These are phyloP conservation scores for Argyrosomus regius DNA, from an alignment of 2,797 vertebrate species.

Conservation along the genomic window DNA sequence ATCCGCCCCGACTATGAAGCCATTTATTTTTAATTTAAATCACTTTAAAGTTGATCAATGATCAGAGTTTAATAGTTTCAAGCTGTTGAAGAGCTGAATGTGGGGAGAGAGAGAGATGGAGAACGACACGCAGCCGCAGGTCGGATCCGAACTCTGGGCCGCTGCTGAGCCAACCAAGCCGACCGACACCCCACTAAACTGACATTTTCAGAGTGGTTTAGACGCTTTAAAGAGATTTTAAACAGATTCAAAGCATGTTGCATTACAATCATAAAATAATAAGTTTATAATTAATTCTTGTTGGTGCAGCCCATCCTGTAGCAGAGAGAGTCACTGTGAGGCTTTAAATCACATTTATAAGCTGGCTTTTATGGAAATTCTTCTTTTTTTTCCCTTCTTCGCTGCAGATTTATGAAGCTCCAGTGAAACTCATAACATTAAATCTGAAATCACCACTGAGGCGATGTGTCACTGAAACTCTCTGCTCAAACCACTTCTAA, in stretches of 20 bases:
- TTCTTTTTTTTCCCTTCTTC: not conserved
- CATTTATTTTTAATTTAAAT: not conserved
- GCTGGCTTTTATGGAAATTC: slow-evolving; percentile 15
- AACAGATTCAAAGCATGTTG: not conserved
- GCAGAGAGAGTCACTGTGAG: not conserved
- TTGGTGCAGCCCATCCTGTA: not conserved
- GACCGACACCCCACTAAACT: not conserved
- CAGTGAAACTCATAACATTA: slow-evolving; percentile 4
- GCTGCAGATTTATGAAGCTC: slow-evolving; percentile 18
- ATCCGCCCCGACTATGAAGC: not conserved
- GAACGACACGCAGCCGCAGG: too few relatives aligned
- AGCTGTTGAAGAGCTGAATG: too few relatives aligned
- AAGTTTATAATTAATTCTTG: not conserved
- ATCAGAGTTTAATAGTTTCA: not conserved
- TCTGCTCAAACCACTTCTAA: not conserved
- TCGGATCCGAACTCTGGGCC: too few relatives aligned
- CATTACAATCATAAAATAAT: not conserved
- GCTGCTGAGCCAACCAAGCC: too few relatives aligned
- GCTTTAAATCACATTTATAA: slow-evolving; percentile 18
- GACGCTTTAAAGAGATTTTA: not conserved
- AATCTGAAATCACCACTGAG: not conserved
- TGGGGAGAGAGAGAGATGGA: too few relatives aligned
- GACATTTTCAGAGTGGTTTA: not conserved
- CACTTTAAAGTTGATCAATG: not conserved
- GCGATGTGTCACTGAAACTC: not conserved